Conservation (phyloP, 2,113 vertebrate genomes). For the Callospermophilus lateralis region DNA sequence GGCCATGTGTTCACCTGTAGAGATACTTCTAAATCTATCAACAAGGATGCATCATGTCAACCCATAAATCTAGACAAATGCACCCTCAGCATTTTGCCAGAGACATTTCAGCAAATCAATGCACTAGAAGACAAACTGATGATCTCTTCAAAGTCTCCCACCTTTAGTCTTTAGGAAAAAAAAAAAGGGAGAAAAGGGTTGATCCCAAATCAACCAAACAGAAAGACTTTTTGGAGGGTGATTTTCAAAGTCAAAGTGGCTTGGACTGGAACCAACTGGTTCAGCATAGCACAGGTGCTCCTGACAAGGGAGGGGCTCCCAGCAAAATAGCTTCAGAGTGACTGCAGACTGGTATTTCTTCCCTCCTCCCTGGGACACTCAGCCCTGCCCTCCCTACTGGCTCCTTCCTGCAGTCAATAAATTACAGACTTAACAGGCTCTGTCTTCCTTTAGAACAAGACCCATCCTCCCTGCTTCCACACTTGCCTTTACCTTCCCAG, state of each 20-base stretch:
- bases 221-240: neutral
- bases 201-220: constrained; percentile 23
- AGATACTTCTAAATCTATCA: constrained; percentile 30
- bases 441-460: constrained; percentile 41
- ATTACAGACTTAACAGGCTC: neutral
- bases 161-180: constrained; percentile 27
- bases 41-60: constrained; percentile 34
- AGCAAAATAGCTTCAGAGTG: neutral
- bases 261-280: neutral
- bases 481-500: neutral
- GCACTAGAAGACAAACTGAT: constrained; percentile 11
- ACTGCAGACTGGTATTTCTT: neutral
- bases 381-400: neutral
- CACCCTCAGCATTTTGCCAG: constrained; percentile 9
- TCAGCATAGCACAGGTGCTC: neutral
- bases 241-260: constrained; percentile 40
- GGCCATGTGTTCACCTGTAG: neutral
- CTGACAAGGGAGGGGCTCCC: neutral
- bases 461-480: neutral
- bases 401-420: constrained; percentile 44
- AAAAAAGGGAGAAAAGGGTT: constrained; percentile 29
- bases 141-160: constrained; percentile 13
- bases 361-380: neutral
- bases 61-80: neutral
- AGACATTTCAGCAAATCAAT: neutral